phyloP scores from a whole-genome alignment of 1,140 invertebrate species.

The Medauroidea extradentata region DNA sequence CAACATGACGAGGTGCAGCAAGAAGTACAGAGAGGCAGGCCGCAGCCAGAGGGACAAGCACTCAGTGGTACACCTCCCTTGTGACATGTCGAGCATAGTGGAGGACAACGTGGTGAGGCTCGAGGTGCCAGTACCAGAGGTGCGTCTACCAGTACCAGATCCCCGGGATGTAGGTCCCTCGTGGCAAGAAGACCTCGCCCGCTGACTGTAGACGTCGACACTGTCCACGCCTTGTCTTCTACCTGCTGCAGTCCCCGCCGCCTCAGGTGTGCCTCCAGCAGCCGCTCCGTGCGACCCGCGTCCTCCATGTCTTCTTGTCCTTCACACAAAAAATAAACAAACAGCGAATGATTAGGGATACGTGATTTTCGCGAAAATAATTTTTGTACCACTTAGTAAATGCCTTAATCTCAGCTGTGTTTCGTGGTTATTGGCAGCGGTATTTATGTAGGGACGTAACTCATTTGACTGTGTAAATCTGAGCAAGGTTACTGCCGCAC shows the following conservation, averaged over 20 bases:
- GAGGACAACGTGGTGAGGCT: slow-evolving; percentile 46
- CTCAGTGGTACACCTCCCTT: slow-evolving; percentile 24
- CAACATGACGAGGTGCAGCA: slow-evolving; percentile 48
- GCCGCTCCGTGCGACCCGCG: slow-evolving; percentile 10
- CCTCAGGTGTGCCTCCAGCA: slow-evolving; percentile 28
- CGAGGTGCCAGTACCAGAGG: slow-evolving; percentile 55
- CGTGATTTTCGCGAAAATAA: too few species aligned
- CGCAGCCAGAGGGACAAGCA: slow-evolving; percentile 52
- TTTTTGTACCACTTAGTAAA: too few species aligned
- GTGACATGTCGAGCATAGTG: slow-evolving; percentile 54
- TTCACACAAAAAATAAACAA: too few species aligned
- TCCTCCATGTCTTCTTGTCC: too few species aligned
- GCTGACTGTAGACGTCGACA: slow-evolving; percentile 50
- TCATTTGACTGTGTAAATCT: too few species aligned
- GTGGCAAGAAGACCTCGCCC: slow-evolving; percentile 63
- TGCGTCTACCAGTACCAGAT: slow-evolving; percentile 61
- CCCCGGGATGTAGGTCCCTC: slow-evolving; percentile 55
- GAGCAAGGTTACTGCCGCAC: too few species aligned
- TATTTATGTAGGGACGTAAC: too few species aligned
- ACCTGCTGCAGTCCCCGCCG: slow-evolving; percentile 6
- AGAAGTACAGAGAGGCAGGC: slow-evolving; percentile 53
- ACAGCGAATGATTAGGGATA: too few species aligned
- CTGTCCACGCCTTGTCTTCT: slow-evolving; percentile 28
- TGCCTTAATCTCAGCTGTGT: too few species aligned
- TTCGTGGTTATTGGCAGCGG: too few species aligned